A percentile compares a stretch with the other conserved stretches of the same genome.
phyloP scores from a whole-genome alignment of 2,113 vertebrate genomes.

The Herpailurus yagouaroundi region DNA sequence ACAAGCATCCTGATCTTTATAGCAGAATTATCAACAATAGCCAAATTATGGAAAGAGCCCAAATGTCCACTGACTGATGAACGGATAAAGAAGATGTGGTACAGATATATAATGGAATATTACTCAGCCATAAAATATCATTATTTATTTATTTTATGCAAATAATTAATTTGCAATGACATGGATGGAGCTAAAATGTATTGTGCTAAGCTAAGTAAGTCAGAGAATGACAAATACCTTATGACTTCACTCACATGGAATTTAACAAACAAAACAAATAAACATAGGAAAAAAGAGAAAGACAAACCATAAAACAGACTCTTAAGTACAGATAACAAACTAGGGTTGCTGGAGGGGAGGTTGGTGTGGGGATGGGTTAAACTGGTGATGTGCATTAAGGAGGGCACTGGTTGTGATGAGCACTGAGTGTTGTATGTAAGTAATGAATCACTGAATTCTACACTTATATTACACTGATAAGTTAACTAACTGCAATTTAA shows the following conservation, averaged over 20 bases:
- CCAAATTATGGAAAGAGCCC: too few relatives aligned
- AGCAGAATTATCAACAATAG: neutral
- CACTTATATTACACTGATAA: neutral
- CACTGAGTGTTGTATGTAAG: neutral
- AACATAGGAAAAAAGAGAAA: neutral
- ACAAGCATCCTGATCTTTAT: neutral
- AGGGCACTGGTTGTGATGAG: neutral
- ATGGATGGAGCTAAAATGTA: neutral
- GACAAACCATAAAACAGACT: neutral
- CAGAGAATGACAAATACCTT: neutral
- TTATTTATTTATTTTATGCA: too few relatives aligned
- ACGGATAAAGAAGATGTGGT: too few relatives aligned
- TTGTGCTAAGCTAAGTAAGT: too few relatives aligned
- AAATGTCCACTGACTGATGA: too few relatives aligned
- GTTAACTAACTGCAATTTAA: neutral
- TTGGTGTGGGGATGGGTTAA: neutral
- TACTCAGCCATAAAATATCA: too few relatives aligned
- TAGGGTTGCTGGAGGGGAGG: neutral
- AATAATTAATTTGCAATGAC: neutral
- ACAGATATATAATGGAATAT: too few relatives aligned
- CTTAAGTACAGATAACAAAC: neutral
- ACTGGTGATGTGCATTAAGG: neutral
- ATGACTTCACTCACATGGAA: neutral
- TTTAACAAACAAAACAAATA: neutral
- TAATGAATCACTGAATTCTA: neutral